These are phyloP conservation scores for Gymnocheta viridis DNA, from an alignment of 2,888 invertebrate genomes.

Conservation along the genomic window DNA sequence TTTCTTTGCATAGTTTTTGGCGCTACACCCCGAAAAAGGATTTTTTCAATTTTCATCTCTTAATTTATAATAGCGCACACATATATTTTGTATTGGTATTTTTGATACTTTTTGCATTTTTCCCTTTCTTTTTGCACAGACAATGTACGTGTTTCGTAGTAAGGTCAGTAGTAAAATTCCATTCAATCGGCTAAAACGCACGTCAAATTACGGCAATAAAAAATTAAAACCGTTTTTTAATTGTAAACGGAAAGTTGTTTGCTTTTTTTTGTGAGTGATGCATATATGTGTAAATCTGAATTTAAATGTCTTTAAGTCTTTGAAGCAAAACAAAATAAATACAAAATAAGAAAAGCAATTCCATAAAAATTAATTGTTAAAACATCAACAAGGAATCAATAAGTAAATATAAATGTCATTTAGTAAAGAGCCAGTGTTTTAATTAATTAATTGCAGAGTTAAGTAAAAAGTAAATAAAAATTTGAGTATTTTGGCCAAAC, in stretches of 20 bases:
- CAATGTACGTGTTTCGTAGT: constrained; percentile 54
- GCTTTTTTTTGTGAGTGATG: background rate
- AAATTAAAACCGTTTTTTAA: background rate
- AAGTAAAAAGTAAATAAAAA: no score
- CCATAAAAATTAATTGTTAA: background rate
- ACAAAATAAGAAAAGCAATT: background rate
- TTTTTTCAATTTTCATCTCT: constrained; percentile 35
- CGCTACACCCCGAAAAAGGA: constrained; percentile 56
- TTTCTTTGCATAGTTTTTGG: constrained; percentile 52
- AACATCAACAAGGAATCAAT: no score
- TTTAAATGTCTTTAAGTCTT: background rate
- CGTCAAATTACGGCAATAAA: constrained; percentile 41
- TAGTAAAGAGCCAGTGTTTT: no score
- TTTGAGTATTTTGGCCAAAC: no score
- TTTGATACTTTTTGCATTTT: background rate
- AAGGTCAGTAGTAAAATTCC: constrained; percentile 69
- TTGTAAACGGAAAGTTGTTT: constrained; percentile 8
- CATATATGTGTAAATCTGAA: background rate
- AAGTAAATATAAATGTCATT: no score
- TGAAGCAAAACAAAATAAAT: background rate
- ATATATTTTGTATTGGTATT: constrained; percentile 12
- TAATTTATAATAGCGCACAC: background rate
- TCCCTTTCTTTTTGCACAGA: constrained; percentile 1
- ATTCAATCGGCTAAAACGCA: constrained; percentile 59
- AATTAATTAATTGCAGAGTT: no score